Evolutionary conservation across 2,797 vertebrate species (phyloP).

Genomic region (Pampus argenteus): DNA sequence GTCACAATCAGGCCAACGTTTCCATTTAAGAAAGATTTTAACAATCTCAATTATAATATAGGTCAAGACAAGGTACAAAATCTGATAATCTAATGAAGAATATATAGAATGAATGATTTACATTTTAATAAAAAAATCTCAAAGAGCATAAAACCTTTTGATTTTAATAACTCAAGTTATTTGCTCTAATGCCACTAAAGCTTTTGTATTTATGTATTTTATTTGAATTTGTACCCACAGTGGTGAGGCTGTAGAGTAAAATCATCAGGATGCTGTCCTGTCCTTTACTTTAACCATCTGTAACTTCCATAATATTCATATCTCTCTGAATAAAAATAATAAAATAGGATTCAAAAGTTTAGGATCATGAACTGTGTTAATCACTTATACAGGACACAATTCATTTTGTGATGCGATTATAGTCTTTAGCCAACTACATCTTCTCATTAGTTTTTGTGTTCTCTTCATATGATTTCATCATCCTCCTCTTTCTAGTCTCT

Average conservation of each 20-base stretch:
- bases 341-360: too few species aligned
- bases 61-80: background rate
- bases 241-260: background rate
- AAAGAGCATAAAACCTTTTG: slow-evolving; percentile 4
- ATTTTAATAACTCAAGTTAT: background rate
- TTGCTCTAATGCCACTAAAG: background rate
- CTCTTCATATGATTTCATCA: background rate
- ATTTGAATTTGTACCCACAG: background rate
- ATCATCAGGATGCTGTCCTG: background rate
- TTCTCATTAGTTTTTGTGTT: background rate
- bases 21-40: background rate
- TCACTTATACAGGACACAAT: background rate
- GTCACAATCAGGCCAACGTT: background rate
- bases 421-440: background rate
- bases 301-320: too few species aligned
- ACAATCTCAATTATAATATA: too few species aligned
- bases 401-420: background rate
- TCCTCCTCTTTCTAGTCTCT: slow-evolving; percentile 9
- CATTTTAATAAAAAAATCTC: too few species aligned
- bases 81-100: background rate
- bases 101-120: too few species aligned
- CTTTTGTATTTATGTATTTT: too few species aligned
- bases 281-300: too few species aligned
- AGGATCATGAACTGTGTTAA: too few species aligned
- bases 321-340: too few species aligned